Evolutionary conservation across 2,113 vertebrate genomes (phyloP).

Genomic region (Ciconia boyciana): DNA sequence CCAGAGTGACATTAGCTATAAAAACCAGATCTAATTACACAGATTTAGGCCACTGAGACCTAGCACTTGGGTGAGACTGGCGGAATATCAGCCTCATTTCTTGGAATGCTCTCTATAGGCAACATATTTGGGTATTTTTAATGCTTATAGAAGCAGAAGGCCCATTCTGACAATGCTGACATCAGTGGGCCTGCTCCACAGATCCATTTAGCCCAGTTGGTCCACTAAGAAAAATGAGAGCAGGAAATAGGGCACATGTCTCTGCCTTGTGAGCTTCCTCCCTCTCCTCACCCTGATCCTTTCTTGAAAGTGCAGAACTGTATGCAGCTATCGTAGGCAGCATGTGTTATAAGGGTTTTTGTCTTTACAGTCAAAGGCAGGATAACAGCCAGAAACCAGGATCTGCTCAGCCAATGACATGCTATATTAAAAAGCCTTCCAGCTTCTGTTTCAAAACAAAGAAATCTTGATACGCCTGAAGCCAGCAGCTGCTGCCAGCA

Average conservation of each 20-base stretch:
- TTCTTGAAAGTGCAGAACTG: not conserved
- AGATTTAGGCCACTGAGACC: not conserved
- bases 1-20: not conserved
- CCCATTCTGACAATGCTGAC: not conserved
- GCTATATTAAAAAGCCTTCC: not conserved
- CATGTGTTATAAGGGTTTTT: not conserved
- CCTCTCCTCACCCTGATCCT: not conserved
- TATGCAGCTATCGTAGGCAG: not conserved
- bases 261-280: not conserved
- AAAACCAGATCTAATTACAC: not conserved
- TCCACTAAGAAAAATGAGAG: not conserved
- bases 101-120: not conserved
- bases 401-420: not conserved
- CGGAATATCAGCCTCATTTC: not conserved
- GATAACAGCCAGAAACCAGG: not conserved
- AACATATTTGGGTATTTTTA: not conserved
- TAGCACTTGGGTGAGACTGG: not conserved
- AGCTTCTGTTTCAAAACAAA: conserved; percentile 49
- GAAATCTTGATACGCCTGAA: conserved; percentile 25
- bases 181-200: not conserved
- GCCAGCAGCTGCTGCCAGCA: conserved; percentile 21
- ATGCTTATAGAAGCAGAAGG: not conserved
- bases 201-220: not conserved
- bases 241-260: not conserved
- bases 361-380: not conserved